Evolutionary conservation across 2,797 vertebrate genomes (phyloP).

Genomic region (Argyrosomus regius): DNA sequence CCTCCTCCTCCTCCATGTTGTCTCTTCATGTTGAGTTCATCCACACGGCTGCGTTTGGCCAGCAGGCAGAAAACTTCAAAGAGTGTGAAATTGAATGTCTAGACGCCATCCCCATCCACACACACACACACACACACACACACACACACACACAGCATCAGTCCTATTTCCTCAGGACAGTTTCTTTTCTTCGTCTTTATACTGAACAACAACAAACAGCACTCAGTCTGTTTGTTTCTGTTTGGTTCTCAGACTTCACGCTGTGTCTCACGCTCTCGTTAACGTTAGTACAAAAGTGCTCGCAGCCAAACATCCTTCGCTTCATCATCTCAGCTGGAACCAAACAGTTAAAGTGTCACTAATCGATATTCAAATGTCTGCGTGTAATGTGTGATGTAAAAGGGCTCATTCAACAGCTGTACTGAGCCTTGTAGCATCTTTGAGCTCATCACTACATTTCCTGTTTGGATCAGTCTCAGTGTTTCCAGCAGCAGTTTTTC

Average conservation of each 20-base stretch:
- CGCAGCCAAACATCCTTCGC: background rate
- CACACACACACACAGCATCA: constrained; percentile 11
- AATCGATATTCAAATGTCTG: background rate
- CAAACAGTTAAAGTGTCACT: background rate
- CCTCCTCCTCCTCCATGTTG: background rate
- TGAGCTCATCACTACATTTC: background rate
- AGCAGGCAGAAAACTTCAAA: constrained; percentile 67
- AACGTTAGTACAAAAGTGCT: background rate
- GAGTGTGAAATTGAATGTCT: constrained; percentile 76
- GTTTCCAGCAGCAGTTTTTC: background rate
- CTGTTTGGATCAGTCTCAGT: background rate
- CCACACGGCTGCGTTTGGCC: constrained; percentile 59
- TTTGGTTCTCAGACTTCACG: no score
- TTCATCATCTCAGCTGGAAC: background rate
- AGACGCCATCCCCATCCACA: constrained; percentile 53
- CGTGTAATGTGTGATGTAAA: background rate
- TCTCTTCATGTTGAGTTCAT: constrained; percentile 47
- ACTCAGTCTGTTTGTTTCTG: background rate
- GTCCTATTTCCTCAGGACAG: constrained; percentile 7
- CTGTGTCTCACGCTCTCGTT: no score
- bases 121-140: constrained; percentile 16
- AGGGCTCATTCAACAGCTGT: background rate
- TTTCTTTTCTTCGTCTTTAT: constrained; percentile 17
- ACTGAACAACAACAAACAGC: constrained; percentile 26
- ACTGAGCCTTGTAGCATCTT: no score